Evolutionary conservation across 2,113 vertebrate species (phyloP).

Genomic region (Hassar affinis): DNA sequence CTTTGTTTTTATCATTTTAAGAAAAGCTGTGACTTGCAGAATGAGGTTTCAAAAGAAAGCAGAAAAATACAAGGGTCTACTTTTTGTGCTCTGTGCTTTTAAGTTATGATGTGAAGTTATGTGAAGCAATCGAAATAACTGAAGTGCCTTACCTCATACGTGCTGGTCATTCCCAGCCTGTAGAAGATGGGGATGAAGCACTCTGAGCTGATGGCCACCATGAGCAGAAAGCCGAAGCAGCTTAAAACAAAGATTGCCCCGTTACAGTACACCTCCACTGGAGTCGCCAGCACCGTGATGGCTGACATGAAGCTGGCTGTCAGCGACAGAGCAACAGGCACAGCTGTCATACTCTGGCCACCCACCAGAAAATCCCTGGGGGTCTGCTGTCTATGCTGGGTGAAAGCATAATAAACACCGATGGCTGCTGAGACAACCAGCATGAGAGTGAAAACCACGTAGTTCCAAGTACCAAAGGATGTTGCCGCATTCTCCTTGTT

Average conservation of each 20-base stretch:
- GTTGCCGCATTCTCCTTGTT: conserved; percentile 50
- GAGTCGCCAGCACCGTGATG: conserved; percentile 86
- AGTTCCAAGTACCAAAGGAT: conserved; percentile 81
- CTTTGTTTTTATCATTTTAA: not conserved
- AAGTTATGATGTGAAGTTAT: not conserved
- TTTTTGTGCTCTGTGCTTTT: not conserved
- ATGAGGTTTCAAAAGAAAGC: not conserved
- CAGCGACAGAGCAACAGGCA: conserved; percentile 88
- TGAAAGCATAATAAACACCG: conserved; percentile 84
- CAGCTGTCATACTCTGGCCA: conserved; percentile 79
- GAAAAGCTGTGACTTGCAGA: not conserved
- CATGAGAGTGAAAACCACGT: conserved; percentile 87
- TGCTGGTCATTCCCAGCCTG: conserved; percentile 87
- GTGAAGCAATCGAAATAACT: too few relatives aligned
- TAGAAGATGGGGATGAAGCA: conserved; percentile 93
- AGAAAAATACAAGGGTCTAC: not conserved
- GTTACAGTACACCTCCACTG: conserved; percentile 85
- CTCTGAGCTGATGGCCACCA: conserved; percentile 81
- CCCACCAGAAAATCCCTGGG: conserved; percentile 84
- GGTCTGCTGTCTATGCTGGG: conserved; percentile 71
- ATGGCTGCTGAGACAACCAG: conserved; percentile 82
- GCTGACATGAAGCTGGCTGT: conserved; percentile 97
- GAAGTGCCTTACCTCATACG: conserved; percentile 68
- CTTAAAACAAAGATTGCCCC: conserved; percentile 79
- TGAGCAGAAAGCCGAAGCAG: conserved; percentile 74